Conservation (phyloP, 2,113 vertebrate genomes). For the Bolborhynchus lineola region DNA sequence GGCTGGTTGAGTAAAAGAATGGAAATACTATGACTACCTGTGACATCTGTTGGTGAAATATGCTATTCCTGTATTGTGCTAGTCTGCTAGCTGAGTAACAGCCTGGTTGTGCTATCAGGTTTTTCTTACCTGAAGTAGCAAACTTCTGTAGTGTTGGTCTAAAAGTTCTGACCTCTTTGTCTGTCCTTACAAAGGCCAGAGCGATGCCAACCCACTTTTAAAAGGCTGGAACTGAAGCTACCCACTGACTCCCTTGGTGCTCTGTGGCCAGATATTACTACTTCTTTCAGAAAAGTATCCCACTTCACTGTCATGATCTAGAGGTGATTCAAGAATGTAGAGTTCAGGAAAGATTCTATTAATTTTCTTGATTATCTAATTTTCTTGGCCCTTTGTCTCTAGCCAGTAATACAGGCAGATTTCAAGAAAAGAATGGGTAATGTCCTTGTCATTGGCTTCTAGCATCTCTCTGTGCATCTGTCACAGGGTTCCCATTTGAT, state of each 20-base stretch:
- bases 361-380: neutral
- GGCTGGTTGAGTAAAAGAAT: neutral
- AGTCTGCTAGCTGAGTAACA: neutral
- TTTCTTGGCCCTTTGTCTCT: neutral
- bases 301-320: neutral
- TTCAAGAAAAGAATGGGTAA: neutral
- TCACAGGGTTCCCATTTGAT: neutral
- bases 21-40: neutral
- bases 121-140: neutral
- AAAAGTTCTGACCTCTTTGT: neutral
- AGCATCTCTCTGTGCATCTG: neutral
- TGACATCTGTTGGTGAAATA: neutral
- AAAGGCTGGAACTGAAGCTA: neutral
- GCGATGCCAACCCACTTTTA: neutral
- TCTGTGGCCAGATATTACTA: neutral
- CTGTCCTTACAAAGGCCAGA: neutral
- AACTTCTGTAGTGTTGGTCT: neutral
- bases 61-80: neutral
- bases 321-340: neutral
- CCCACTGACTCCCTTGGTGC: neutral
- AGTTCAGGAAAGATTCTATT: neutral
- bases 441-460: neutral
- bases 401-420: neutral
- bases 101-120: neutral
- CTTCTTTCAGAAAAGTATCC: neutral